These are phyloP conservation scores for Eupithecia vulgata DNA, from an alignment of 2,888 invertebrate genomes.

Conservation along the genomic window DNA sequence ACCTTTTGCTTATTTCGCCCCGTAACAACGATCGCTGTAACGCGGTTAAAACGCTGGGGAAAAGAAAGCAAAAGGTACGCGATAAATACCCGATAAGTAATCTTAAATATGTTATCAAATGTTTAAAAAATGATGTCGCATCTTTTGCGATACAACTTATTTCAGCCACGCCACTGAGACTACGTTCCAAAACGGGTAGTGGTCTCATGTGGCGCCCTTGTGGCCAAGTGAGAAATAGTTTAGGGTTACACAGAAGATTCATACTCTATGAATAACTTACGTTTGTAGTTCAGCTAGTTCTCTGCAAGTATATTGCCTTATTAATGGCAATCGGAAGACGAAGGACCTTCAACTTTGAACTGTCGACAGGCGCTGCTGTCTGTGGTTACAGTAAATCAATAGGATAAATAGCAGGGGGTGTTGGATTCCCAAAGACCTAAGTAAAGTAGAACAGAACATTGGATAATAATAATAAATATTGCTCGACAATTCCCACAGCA, in stretches of 20 bases:
- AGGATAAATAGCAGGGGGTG: neutral
- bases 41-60: no score
- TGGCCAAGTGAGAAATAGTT: conserved; percentile 21
- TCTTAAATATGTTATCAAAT: no score
- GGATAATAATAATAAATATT: no score
- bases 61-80: no score
- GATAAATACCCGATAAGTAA: no score
- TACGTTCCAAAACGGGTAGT: neutral
- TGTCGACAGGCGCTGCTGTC: conserved; percentile 2
- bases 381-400: neutral
- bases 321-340: conserved; percentile 10
- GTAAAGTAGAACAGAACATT: neutral
- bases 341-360: conserved; percentile 4
- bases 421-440: neutral
- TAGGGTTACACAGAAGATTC: conserved; percentile 10
- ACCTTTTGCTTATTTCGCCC: no score
- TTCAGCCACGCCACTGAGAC: neutral
- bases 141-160: neutral
- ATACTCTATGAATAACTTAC: conserved; percentile 28
- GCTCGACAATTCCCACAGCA: no score
- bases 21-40: no score
- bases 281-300: conserved; percentile 20
- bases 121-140: no score
- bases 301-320: conserved; percentile 19
- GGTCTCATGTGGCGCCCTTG: neutral